Base-by-base conservation (phyloP, 37 sponge, comb jelly and placozoan genomes). In the Aplysina aerophoba region DNA sequence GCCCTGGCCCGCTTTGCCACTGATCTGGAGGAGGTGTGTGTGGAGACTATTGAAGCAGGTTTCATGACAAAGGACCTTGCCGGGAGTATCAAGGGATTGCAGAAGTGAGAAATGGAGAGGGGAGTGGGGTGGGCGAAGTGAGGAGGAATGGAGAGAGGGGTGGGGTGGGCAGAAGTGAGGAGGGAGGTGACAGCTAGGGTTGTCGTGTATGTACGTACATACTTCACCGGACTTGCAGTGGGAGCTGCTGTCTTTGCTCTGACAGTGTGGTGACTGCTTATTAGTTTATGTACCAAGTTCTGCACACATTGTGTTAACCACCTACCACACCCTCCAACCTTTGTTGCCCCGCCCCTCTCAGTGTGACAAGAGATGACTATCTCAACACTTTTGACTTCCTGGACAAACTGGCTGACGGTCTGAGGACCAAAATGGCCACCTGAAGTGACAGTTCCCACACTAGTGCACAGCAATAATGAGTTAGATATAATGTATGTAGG, bases 1-100 rank as follows among this genome's bases (percentile, higher is more conserved):
- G 84, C 74, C 15, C 90, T 96, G 67, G 83, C 79, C 0, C 74
- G 20, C 4, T 97, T 92, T 69, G 66, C 89, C 21, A 84, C 81
- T 25, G 86, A 88, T 38, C 74, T 97, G 39, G 97, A 97, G 72
- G 78, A 78, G 31, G 97, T 94, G 44, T 94, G 95, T 81, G 63
- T 97, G 0, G 93, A 92, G 75, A 97, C 97, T 17, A 94, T 97
- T 33, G 97, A 97, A 66, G 85, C 89, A 79, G 97, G 97, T 31
- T 80, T 80, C 88, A 97, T 97, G 97, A 97, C 97, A 14, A 97
- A 97, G 68, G 97, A 97, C 63, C 79, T 97, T 1, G 97, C 97
- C 6, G 83, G 80, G 59, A 94, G 97, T 80, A 90, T 97, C 74
- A 94, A 92, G 78, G 97, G 97, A 67, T 5, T 85, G 22, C 55